Evolutionary conservation across 1,140 invertebrate genomes (phyloP).

Genomic region (Heliconius congener): DNA sequence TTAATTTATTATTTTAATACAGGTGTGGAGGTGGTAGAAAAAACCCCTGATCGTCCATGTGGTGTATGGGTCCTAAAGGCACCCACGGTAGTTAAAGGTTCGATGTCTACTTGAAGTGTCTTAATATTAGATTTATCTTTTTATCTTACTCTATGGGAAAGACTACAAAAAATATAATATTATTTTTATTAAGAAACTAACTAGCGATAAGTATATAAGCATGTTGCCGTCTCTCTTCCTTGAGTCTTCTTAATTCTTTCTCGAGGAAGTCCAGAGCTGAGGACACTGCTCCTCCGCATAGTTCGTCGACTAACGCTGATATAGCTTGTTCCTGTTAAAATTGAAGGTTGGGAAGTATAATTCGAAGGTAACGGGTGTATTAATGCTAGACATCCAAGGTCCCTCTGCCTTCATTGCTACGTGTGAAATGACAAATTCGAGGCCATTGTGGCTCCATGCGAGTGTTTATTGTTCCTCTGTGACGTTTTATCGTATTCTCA

Average conservation of each 20-base stretch:
- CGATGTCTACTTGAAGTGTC: too few species aligned
- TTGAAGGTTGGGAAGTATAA: background rate
- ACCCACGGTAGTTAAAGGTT: too few species aligned
- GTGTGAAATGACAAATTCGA: background rate
- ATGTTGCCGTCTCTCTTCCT: constrained; percentile 87
- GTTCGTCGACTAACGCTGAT: constrained; percentile 79
- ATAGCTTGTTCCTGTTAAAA: constrained; percentile 72
- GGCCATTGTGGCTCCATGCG: too few species aligned
- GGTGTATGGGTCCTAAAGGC: too few species aligned
- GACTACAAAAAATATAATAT: too few species aligned
- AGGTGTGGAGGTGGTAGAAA: too few species aligned
- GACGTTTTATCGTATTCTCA: too few species aligned
- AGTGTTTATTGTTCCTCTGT: too few species aligned
- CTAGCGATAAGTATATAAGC: constrained; percentile 82
- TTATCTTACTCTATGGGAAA: too few species aligned
- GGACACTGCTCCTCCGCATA: constrained; percentile 85
- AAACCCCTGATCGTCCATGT: too few species aligned
- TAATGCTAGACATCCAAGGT: background rate
- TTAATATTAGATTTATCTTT: too few species aligned
- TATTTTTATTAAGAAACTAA: constrained; percentile 42
- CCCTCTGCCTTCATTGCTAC: background rate
- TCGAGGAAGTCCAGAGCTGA: constrained; percentile 87
- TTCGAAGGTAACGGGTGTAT: background rate
- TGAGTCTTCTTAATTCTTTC: constrained; percentile 87
- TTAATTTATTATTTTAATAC: too few species aligned